Percentiles rank a stretch among this genome's conserved stretches.
These are phyloP conservation scores for Lumbricus terrestris DNA, from an alignment of 2,888 invertebrate species.

Conservation along the genomic window DNA sequence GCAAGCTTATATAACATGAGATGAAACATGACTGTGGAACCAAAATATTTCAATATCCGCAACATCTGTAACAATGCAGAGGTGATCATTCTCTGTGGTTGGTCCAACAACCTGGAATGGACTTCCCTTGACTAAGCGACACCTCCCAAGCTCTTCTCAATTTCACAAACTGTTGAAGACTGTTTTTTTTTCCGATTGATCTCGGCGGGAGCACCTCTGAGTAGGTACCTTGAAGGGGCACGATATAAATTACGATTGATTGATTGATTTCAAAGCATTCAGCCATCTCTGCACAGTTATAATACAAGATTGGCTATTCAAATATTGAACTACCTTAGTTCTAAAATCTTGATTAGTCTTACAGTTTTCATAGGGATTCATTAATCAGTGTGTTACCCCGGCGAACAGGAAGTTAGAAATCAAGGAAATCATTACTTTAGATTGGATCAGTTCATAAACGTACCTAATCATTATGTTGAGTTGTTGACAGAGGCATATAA, in stretches of 20 bases:
- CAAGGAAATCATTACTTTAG: background rate
- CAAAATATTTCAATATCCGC: too few species aligned
- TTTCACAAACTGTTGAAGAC: too few species aligned
- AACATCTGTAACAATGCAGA: too few species aligned
- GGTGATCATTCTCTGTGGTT: too few species aligned
- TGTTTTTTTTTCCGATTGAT: too few species aligned
- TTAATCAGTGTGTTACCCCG: background rate
- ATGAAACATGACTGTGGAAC: background rate
- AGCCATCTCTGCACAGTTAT: background rate
- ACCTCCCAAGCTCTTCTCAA: too few species aligned
- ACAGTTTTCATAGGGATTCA: background rate
- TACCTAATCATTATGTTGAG: background rate
- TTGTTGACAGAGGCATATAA: background rate
- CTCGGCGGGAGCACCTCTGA: too few species aligned
- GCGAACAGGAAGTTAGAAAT: background rate
- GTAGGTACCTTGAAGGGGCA: too few species aligned
- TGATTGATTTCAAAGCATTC: background rate
- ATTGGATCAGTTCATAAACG: background rate
- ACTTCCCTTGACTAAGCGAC: too few species aligned
- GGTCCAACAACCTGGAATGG: too few species aligned
- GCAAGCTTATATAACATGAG: background rate
- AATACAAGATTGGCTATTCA: background rate
- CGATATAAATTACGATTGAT: too few species aligned
- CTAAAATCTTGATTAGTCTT: background rate
- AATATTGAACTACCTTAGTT: background rate